These are phyloP conservation scores for Mesitornis unicolor DNA, from an alignment of 2,113 vertebrate genomes.

Conservation along the genomic window DNA sequence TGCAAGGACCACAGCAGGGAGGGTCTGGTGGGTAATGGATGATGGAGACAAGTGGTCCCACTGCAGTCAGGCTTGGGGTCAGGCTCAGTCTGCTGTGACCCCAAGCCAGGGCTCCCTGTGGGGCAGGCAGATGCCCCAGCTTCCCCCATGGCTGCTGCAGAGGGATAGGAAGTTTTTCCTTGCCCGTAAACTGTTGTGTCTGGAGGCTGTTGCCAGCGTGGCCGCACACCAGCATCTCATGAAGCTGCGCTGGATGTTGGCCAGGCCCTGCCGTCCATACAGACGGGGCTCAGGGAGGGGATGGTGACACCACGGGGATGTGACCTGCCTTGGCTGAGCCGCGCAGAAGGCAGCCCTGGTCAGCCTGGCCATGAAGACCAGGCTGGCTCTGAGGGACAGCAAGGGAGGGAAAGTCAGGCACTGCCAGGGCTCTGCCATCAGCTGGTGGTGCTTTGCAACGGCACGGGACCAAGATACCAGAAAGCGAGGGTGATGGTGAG, in stretches of 20 bases:
- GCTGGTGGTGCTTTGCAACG: not conserved
- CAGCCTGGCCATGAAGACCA: not conserved
- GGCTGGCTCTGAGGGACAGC: not conserved
- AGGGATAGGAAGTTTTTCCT: not conserved
- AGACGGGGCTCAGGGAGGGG: not conserved
- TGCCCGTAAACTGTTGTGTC: not conserved
- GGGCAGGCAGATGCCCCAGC: accelerated
- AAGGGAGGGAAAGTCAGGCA: not conserved
- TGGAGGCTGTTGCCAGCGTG: not conserved
- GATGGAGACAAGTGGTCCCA: not conserved
- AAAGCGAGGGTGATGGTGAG: not conserved
- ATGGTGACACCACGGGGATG: accelerated
- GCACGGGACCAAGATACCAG: not conserved
- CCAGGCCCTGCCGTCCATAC: not conserved
- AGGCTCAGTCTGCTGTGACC: not conserved
- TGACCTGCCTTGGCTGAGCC: not conserved
- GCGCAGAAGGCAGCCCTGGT: not conserved
- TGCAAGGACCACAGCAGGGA: not conserved
- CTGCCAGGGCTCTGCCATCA: not conserved
- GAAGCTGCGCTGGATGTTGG: not conserved
- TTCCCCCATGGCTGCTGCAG: not conserved
- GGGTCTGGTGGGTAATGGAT: not conserved
- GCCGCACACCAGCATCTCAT: not conserved
- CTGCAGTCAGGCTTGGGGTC: not conserved
- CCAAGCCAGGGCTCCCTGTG: not conserved